Evolutionary conservation across 35 echinoderm and acorn worm species (phyloP).

Genomic region (Acanthaster planci): DNA sequence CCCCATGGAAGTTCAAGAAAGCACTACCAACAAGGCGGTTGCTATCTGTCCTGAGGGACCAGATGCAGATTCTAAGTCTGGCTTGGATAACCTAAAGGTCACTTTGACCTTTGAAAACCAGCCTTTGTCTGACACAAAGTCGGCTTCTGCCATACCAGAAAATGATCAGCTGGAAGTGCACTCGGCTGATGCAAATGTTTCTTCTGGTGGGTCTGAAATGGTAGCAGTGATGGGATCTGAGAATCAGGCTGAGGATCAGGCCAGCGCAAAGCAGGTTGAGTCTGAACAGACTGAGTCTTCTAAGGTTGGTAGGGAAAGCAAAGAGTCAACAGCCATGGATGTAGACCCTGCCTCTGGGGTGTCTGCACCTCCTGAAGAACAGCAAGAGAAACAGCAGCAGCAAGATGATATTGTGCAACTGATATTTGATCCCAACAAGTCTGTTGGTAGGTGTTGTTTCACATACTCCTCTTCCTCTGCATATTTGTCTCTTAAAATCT

Average conservation of each 20-base stretch:
- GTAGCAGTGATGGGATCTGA: no score
- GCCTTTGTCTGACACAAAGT: neutral
- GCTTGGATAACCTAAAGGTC: neutral
- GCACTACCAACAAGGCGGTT: neutral
- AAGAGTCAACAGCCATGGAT: neutral
- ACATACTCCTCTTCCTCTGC: neutral
- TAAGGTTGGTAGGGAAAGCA: neutral
- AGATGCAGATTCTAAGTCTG: neutral
- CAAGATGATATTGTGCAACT: neutral
- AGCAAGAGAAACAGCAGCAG: neutral
- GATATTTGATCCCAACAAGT: conserved; percentile 18
- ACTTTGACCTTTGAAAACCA: neutral
- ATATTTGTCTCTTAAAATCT: neutral
- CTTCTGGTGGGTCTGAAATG: no score
- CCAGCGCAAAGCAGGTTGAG: neutral
- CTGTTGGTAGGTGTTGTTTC: conserved; percentile 20
- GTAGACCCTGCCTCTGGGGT: neutral
- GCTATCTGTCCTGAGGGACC: neutral
- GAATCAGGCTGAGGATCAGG: neutral
- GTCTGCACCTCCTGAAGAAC: neutral
- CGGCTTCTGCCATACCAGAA: neutral
- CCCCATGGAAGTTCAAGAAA: neutral
- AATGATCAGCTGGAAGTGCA: no score
- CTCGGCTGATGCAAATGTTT: no score
- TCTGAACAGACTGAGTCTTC: neutral